These are phyloP conservation scores for Isoperla grammatica DNA, from an alignment of 2,888 invertebrate genomes.

Conservation along the genomic window DNA sequence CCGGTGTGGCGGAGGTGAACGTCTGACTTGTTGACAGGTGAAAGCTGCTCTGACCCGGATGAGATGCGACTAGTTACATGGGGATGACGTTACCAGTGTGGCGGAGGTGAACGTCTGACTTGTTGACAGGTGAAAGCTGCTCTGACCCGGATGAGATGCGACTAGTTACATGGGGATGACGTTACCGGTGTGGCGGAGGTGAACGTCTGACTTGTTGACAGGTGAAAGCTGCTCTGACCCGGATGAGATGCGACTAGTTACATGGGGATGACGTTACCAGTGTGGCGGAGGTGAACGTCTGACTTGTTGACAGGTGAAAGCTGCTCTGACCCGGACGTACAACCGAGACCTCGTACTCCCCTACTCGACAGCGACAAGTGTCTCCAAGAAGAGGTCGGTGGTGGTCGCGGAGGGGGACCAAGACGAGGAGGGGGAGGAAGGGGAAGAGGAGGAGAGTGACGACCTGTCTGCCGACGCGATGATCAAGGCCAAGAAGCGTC, in stretches of 20 bases:
- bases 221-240: slow-evolving; percentile 92
- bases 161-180: no score
- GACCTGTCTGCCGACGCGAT: slow-evolving; percentile 55
- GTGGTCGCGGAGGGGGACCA: slow-evolving; percentile 40
- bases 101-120: no score
- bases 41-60: no score
- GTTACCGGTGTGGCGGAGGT: not conserved
- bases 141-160: no score
- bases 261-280: not conserved
- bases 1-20: no score
- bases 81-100: no score
- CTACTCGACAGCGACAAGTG: slow-evolving; percentile 59
- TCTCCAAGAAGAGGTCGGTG: slow-evolving; percentile 55
- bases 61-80: no score
- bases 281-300: not conserved
- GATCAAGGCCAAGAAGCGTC: slow-evolving; percentile 54
- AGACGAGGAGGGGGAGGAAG: slow-evolving; percentile 40
- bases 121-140: no score
- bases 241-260: no score
- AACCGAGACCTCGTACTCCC: slow-evolving; percentile 82
- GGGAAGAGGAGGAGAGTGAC: slow-evolving; percentile 39
- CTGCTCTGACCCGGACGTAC: slow-evolving; percentile 87
- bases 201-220: slow-evolving; percentile 41
- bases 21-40: no score
- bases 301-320: slow-evolving; percentile 63